These are phyloP conservation scores for Spicauda simplicius DNA, from an alignment of 2,888 invertebrate species.

Conservation along the genomic window DNA sequence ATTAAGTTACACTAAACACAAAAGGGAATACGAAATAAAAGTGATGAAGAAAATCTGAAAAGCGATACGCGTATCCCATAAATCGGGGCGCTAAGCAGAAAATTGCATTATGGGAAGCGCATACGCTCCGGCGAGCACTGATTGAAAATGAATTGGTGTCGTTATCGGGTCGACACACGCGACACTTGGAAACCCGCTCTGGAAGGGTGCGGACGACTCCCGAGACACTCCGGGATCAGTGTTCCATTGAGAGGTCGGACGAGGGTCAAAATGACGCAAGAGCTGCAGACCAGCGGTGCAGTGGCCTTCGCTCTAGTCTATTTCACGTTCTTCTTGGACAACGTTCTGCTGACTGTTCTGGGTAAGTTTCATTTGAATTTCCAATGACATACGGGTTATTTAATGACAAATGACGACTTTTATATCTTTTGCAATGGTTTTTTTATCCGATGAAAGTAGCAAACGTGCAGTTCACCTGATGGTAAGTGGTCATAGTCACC, in stretches of 20 bases:
- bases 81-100: conserved; percentile 50
- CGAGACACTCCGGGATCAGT: neutral
- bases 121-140: conserved; percentile 61
- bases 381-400: no score
- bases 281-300: conserved; percentile 42
- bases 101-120: conserved; percentile 56
- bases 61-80: conserved; percentile 19
- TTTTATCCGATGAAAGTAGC: no score
- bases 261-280: conserved; percentile 3
- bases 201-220: conserved; percentile 14
- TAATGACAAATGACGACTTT: no score
- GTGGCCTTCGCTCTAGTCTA: conserved; percentile 83
- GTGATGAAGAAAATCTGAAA: neutral
- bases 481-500: no score
- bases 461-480: no score
- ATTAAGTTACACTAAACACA: neutral
- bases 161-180: conserved; percentile 53
- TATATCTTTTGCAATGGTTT: no score
- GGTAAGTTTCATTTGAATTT: conserved; percentile 84
- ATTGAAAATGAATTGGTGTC: conserved; percentile 61
- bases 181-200: conserved; percentile 28
- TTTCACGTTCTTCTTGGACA: conserved; percentile 92
- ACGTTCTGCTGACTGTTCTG: conserved; percentile 93
- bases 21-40: conserved; percentile 9
- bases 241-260: neutral